Evolutionary conservation across 2,113 vertebrate species (phyloP).

Genomic region (Neogobius melanostomus): DNA sequence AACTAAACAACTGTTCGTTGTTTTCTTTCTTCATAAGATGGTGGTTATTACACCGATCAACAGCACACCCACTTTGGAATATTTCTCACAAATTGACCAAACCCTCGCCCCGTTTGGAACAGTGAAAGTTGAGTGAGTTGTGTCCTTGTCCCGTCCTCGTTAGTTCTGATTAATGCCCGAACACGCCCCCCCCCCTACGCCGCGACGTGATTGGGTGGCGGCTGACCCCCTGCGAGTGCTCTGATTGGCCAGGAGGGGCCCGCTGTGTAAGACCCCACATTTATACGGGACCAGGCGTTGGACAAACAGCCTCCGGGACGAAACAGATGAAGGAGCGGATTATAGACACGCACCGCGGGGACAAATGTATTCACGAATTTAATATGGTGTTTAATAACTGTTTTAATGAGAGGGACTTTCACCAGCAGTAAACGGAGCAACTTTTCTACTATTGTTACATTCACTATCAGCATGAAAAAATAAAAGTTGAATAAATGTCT

Average conservation of each 20-base stretch:
- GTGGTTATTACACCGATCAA: no score
- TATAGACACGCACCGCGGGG: background rate
- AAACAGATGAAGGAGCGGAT: background rate
- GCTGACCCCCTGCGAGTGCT: constrained; percentile 4
- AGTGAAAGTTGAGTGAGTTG: background rate
- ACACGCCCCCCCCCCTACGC: background rate
- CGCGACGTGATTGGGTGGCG: background rate
- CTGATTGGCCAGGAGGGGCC: background rate
- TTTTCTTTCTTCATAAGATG: no score
- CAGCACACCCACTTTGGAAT: no score
- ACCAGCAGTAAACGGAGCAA: background rate
- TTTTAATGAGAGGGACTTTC: background rate
- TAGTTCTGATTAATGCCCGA: constrained; percentile 1
- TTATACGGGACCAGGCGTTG: background rate
- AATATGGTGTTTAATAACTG: background rate
- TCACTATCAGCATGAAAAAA: no score
- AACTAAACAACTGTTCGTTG: no score
- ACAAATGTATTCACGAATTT: background rate
- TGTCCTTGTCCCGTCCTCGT: background rate
- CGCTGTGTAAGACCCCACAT: constrained; percentile 9
- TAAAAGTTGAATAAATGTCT: no score
- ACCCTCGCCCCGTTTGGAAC: background rate
- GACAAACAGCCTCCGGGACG: constrained; percentile 1
- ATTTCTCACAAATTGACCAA: no score
- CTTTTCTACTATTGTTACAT: no score